phyloP scores from a whole-genome alignment of 1,140 invertebrate genomes.

The Arctopsyche grandis region DNA sequence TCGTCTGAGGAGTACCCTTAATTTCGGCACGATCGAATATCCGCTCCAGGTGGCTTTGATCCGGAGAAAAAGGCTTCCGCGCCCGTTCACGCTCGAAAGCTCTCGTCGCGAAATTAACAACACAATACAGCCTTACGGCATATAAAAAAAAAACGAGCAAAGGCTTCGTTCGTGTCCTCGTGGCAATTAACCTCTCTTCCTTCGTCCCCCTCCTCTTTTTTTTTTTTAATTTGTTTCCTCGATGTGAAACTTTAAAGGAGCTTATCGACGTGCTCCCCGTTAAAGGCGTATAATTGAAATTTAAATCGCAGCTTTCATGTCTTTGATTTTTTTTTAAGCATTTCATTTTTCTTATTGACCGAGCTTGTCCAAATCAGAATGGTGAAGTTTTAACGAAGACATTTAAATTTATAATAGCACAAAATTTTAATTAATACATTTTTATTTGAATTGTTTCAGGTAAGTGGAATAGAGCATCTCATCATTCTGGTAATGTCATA shows the following conservation, averaged over 20 bases:
- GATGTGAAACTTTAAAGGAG: background rate
- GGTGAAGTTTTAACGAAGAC: background rate
- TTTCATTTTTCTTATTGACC: background rate
- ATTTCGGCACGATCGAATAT: conserved; percentile 43
- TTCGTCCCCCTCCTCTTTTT: background rate
- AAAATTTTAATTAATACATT: background rate
- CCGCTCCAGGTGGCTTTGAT: conserved; percentile 38
- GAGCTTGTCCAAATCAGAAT: too few species aligned
- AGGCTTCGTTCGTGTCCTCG: background rate
- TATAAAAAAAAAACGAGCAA: background rate
- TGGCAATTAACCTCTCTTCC: background rate
- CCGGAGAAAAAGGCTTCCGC: conserved; percentile 14
- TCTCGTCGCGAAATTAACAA: conserved; percentile 12
- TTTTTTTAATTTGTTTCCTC: conserved; percentile 7
- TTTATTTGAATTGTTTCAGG: too few species aligned
- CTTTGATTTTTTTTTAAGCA: background rate
- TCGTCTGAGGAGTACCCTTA: conserved; percentile 22
- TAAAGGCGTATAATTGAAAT: background rate
- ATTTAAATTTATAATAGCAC: background rate
- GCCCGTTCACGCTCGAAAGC: conserved; percentile 1
- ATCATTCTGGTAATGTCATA: background rate
- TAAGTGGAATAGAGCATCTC: too few species aligned
- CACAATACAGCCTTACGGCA: background rate
- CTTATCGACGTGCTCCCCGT: background rate
- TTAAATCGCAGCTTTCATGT: background rate